These are phyloP conservation scores for Tetragonisca angustula DNA, from an alignment of 2,888 invertebrate species.

Conservation along the genomic window DNA sequence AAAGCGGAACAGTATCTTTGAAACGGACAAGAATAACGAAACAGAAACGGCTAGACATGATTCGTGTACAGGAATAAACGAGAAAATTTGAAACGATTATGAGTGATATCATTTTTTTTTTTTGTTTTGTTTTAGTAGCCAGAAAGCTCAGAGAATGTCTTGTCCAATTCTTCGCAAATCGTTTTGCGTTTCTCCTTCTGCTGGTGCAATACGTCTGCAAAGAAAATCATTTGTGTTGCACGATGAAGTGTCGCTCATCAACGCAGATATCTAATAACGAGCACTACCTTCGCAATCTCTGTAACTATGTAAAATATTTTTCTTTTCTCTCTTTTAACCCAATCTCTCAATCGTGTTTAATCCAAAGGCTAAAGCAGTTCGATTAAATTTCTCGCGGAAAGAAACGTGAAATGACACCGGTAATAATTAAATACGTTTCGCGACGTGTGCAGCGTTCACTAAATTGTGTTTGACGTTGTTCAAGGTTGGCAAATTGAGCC, in stretches of 20 bases:
- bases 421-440: neutral
- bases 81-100: constrained; percentile 38
- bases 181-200: constrained; percentile 98
- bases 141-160: constrained; percentile 98
- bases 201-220: constrained; percentile 86
- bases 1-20: constrained; percentile 48
- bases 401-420: neutral
- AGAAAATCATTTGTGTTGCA: constrained; percentile 66
- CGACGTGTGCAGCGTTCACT: neutral
- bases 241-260: constrained; percentile 45
- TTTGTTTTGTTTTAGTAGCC: constrained; percentile 90
- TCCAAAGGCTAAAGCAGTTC: no score
- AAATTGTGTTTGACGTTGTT: neutral
- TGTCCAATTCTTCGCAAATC: constrained; percentile 98
- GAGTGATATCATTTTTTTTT: constrained; percentile 36
- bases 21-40: constrained; percentile 22
- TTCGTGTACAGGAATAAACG: constrained; percentile 15
- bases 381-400: neutral
- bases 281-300: constrained; percentile 30
- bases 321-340: neutral
- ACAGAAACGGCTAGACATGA: constrained; percentile 1
- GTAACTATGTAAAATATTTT: constrained; percentile 21
- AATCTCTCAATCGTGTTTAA: neutral
- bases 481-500: constrained; percentile 46
- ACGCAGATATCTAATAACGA: constrained; percentile 33